A percentile compares a stretch with the other conserved stretches of the same genome.
Evolutionary conservation across 92 coral and sea anemone genomes (phyloP).

Genomic region (Plumapathes pennacea): DNA sequence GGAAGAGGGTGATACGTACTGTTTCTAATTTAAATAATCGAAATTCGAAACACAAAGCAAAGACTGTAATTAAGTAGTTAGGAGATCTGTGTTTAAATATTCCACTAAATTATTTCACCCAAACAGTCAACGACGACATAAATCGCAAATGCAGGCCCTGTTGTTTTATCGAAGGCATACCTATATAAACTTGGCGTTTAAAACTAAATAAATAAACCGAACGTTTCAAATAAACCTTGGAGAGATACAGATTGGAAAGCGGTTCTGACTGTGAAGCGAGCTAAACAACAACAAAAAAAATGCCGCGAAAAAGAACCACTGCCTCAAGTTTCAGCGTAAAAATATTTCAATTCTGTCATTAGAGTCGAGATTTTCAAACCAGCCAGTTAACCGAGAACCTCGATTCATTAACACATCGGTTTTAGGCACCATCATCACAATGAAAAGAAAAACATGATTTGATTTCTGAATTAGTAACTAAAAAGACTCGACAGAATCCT

Average conservation of each 20-base stretch:
- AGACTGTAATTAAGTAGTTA: constrained; percentile 47
- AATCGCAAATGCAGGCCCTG: too few species aligned
- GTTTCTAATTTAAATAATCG: constrained; percentile 26
- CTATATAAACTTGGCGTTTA: too few species aligned
- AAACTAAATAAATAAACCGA: background rate
- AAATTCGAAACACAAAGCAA: constrained; percentile 24
- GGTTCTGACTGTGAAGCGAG: too few species aligned
- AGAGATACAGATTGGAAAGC: too few species aligned
- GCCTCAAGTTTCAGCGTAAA: too few species aligned
- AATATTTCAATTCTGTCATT: too few species aligned
- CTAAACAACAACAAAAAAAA: background rate
- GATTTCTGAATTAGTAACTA: constrained; percentile 20
- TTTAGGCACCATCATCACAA: background rate
- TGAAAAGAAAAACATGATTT: constrained; percentile 25
- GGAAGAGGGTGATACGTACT: constrained; percentile 8
- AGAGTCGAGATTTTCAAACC: too few species aligned
- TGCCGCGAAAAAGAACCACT: too few species aligned
- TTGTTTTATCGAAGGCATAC: too few species aligned
- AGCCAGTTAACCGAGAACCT: background rate
- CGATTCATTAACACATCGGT: constrained; percentile 24
- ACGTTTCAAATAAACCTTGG: too few species aligned
- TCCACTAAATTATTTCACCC: constrained; percentile 24
- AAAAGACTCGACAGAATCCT: background rate
- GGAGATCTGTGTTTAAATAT: constrained; percentile 32
- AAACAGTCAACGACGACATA: too few species aligned